Evolutionary conservation across 1,140 invertebrate genomes (phyloP), one percentile per base, ranked within the genome.

Genomic region (Hestina assimilis): DNA sequence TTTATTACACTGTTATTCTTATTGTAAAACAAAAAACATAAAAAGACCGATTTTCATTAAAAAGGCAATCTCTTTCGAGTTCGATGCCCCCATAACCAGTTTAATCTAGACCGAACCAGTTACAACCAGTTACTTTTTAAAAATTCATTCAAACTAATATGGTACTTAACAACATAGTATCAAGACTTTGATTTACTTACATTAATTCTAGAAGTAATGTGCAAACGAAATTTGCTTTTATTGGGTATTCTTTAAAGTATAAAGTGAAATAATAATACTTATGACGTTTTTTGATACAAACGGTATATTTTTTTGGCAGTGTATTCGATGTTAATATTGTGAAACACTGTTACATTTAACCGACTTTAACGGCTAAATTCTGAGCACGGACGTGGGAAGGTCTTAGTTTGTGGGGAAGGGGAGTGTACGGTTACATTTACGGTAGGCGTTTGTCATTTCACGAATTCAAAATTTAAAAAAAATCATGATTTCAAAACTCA

Each of bases 21-120:
- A n/a, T n/a, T n/a, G n/a, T n/a, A 23, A 19, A 15, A 35, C 17
- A 31, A 9, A 48, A 12, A 9, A 23, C 14, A 29, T 1, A 46
- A 29, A 1, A 29, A 45, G 31, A 46, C 43, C 19, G 31, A 15
- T 6, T 14, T 15, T 3, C 14, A 5, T 35, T 15, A 35, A 20
- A 46, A 9, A 15, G 12, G 20, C 29, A 21, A 11, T 8, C 23
- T 40, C 7, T 20, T 20, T 46, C 24, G 26, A 14, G 63, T 42
- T 66, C 53, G 60, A 60, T 26, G 62, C 54, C 56, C 62, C 14
- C 51, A 17, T 45, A 41, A 57, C 67, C 55, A 66, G 69, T 51
- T 40, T 41, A 47, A 63, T 55, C 64, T 59, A 58, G 61, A 47
- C 55, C 26, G 28, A 53, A 64, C 67, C 62, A 40, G 66, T 66